Evolutionary conservation across 1,140 invertebrate genomes (phyloP), one percentile per base, ranked within the genome.

Genomic region (Atta colombica): DNA sequence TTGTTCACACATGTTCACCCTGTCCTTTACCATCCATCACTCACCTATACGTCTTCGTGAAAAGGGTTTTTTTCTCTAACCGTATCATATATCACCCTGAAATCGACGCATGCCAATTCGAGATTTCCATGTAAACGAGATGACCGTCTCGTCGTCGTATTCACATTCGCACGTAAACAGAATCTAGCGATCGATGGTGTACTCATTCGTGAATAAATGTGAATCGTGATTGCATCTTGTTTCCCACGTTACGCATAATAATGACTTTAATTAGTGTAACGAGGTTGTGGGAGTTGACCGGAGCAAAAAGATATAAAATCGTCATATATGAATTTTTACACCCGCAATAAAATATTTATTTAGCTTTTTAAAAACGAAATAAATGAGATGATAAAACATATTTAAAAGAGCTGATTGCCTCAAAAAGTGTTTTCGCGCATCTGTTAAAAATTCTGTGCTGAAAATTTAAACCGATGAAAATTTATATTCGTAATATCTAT

Each of bases 111-210:
- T 74, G 80, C 69, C 69, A 84, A 61, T 84, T 84, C 80, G 55
- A 75, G 69, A 84, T 84, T 84, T 84, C 80, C 80, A 84, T 84
- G 69, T 61, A 84, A 84, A 84, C 80, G 80, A 84, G 55, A 75
- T 51, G 80, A 84, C 45, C 69, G 55, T 84, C 75, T 84, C 75
- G 60, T 63, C n/a, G 61, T n/a, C 25, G 21, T 12, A 31, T 55
- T 71, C 28, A 31, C 39, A 74, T 84, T 75, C 80, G 80, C 69
- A 55, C 55, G 68, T 84, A 81, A 81, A 71, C 78, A 81, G 51
- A 78, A 69, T 65, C n/a, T 28, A 25, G 7, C 69, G 69, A 84
- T 84, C 80, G 69, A 84, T 84, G 45, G 39, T 18, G 68, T 53
- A 39, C 69, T 61, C 80, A 39, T 31, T 49, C 53, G 55, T 49